A percentile compares a stretch with the other conserved stretches of the same genome.
These are phyloP conservation scores for Meriones unguiculatus DNA, from an alignment of 2,113 vertebrate genomes.

Conservation along the genomic window DNA sequence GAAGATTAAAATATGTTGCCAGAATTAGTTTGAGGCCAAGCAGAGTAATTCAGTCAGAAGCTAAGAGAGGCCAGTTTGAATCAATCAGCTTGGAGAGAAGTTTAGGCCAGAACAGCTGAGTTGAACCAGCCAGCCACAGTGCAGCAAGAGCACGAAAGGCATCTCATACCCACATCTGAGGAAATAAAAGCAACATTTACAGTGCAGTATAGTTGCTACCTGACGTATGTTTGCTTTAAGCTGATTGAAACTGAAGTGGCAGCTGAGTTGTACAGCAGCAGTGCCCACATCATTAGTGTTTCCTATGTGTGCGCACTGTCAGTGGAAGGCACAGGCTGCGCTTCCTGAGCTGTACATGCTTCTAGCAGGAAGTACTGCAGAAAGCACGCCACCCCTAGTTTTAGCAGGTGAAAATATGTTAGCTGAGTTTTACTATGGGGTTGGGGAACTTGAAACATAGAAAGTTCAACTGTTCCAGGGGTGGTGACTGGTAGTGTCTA, in stretches of 20 bases:
- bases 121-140: too few species aligned
- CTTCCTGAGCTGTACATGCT: background rate
- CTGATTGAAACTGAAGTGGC: background rate
- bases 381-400: constrained; percentile 3
- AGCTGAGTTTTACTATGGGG: constrained; percentile 15
- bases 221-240: background rate
- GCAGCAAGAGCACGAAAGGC: too few species aligned
- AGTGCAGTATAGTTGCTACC: background rate
- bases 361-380: background rate
- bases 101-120: too few species aligned
- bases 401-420: background rate
- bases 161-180: too few species aligned
- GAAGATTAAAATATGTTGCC: too few species aligned
- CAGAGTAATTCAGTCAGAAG: too few species aligned
- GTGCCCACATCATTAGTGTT: background rate
- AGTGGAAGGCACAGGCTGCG: background rate
- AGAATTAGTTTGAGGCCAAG: too few species aligned
- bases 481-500: background rate
- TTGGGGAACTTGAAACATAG: constrained; percentile 20
- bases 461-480: background rate
- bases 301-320: background rate
- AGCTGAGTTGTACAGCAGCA: background rate
- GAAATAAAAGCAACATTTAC: too few species aligned
- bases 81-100: too few species aligned
- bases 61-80: too few species aligned